These are phyloP conservation scores for Corythornis madagascariensis DNA, from an alignment of 2,113 vertebrate species.

Conservation along the genomic window DNA sequence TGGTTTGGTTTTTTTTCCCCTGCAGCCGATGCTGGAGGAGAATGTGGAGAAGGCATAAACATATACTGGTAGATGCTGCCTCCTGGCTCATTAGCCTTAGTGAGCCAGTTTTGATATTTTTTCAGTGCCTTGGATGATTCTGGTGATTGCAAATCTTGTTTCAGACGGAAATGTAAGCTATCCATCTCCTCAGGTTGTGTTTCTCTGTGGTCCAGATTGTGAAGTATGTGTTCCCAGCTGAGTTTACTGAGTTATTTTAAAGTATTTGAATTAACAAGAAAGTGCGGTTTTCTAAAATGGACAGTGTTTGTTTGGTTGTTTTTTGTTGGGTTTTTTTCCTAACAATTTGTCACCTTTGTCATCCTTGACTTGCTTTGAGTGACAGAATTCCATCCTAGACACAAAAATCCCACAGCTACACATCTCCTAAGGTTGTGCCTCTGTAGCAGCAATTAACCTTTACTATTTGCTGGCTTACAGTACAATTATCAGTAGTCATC, in stretches of 20 bases:
- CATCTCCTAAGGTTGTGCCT: not conserved
- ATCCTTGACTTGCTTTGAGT: not conserved
- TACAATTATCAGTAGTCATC: not conserved
- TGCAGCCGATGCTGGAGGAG: not conserved
- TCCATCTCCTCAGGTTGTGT: not conserved
- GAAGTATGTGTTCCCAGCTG: not conserved
- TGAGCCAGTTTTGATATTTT: not conserved
- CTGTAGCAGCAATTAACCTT: slow-evolving; percentile 24
- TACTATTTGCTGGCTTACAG: not conserved
- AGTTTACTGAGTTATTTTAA: slow-evolving; percentile 1
- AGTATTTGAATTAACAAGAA: not conserved
- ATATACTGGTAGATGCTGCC: not conserved
- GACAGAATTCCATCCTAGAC: not conserved
- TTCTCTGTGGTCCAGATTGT: accelerated
- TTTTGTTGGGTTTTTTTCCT: not conserved
- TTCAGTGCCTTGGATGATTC: not conserved
- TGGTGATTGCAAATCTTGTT: not conserved
- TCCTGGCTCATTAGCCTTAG: not conserved
- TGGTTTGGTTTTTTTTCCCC: not conserved
- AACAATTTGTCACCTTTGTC: not conserved
- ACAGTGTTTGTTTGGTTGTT: not conserved
- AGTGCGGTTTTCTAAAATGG: not conserved
- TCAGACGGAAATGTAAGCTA: not conserved
- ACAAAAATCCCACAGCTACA: not conserved
- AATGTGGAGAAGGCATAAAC: not conserved